Conservation (phyloP, 2,797 vertebrate genomes). For the Mus caroli region DNA sequence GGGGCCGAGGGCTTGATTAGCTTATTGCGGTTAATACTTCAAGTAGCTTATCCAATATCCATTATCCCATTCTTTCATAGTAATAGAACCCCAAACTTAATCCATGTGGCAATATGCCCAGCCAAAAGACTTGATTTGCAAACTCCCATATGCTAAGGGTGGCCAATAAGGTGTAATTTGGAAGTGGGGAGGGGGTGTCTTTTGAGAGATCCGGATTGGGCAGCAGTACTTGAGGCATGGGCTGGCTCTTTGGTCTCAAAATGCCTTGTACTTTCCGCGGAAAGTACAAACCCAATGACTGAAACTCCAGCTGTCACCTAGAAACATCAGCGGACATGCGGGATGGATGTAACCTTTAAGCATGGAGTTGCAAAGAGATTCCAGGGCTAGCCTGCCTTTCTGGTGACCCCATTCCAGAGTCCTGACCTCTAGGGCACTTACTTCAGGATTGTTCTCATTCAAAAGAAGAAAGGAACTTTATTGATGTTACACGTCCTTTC, state of each 20-base stretch:
- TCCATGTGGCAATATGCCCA: slow-evolving; percentile 63
- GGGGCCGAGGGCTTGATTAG: slow-evolving; percentile 72
- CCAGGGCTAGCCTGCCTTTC: neutral
- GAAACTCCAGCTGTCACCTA: neutral
- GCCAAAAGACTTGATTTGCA: slow-evolving; percentile 66
- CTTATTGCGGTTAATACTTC: slow-evolving; percentile 71
- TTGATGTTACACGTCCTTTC: neutral
- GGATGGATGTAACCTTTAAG: neutral
- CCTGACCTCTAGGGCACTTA: neutral
- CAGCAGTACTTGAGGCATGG: neutral
- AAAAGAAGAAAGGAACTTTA: neutral
- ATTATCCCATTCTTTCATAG: slow-evolving; percentile 72
- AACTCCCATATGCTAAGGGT: slow-evolving; percentile 55
- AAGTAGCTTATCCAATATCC: slow-evolving; percentile 74
- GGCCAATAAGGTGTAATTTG: slow-evolving; percentile 31
- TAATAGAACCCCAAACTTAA: slow-evolving; percentile 72
- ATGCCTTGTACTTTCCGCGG: neutral
- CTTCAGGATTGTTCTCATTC: neutral
- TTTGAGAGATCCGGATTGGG: neutral
- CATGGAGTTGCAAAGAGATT: neutral
- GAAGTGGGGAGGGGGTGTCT: neutral
- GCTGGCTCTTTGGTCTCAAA: neutral
- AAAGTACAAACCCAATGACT: neutral
- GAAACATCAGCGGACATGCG: neutral
- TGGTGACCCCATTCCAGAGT: accelerated